These are phyloP conservation scores for Ormyrus labotus DNA, from an alignment of 2,888 invertebrate genomes.

Conservation along the genomic window DNA sequence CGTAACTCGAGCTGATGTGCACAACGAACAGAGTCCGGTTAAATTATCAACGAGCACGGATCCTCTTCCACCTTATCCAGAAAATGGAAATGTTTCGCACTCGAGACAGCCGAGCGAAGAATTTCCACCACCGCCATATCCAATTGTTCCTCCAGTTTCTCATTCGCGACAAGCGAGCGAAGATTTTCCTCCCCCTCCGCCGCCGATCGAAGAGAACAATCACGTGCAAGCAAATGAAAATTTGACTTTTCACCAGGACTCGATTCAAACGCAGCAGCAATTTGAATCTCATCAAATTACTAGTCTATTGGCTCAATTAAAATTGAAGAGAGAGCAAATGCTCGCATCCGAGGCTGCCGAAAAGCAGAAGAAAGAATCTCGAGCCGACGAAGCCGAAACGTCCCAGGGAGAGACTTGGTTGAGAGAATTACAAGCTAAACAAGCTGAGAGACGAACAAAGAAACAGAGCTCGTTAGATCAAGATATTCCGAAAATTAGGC, in stretches of 20 bases:
- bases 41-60: constrained; percentile 72
- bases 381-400: constrained; percentile 66
- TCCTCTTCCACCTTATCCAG: constrained; percentile 77
- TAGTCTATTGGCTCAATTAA: constrained; percentile 70
- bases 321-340: constrained; percentile 75
- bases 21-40: constrained; percentile 86
- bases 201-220: constrained; percentile 83
- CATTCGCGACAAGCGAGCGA: constrained; percentile 92
- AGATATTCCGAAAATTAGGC: constrained; percentile 69
- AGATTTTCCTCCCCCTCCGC: constrained; percentile 93
- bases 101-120: constrained; percentile 78
- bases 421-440: constrained; percentile 88
- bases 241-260: constrained; percentile 54
- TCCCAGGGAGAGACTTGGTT: constrained; percentile 82
- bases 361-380: constrained; percentile 60
- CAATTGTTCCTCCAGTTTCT: constrained; percentile 85
- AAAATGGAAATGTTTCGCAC: constrained; percentile 75
- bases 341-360: constrained; percentile 65
- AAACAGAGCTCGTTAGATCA: constrained; percentile 70
- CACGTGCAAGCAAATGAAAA: constrained; percentile 57
- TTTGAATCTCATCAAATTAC: constrained; percentile 71
- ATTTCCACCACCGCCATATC: constrained; percentile 85
- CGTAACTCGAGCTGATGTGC: constrained; percentile 91
- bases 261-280: constrained; percentile 61
- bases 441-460: constrained; percentile 81